Evolutionary conservation across 1,140 invertebrate species (phyloP), one percentile per base, ranked within the genome.

Genomic region (Nomia melanderi): DNA sequence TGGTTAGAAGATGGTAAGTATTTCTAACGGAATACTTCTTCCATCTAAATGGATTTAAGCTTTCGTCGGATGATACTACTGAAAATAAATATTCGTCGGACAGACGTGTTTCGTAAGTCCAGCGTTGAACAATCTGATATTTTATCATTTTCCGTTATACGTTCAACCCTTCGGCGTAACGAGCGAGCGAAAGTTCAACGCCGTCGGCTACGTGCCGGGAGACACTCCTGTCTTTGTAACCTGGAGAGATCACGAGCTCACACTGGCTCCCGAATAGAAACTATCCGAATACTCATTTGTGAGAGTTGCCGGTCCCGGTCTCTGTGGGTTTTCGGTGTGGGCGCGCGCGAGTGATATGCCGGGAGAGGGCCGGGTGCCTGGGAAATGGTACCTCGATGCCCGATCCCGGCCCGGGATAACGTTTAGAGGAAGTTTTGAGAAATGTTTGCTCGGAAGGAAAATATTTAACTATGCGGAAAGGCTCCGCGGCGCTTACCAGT

Each of bases 371-470:
- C 1, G 5, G 56, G 56, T n/a, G 20, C 47, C 57, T 17, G 31
- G 57, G 29, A 59, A 59, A 59, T 59, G 29, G 29, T 59, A 59
- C 17, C 57, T 23, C 57, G 17, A 33, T 36, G 57, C 31, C 31
- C 57, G 57, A 59, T 59, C n/a, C 12, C 31, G 31, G 7, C 31
- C 11, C 31, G 7, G 31, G 20, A 33, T 36, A 33, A 59, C 54
- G 29, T 6, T n/a, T n/a, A 1, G 29, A 11, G 2, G 2, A 59
- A n/a, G 57, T 33, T 36, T 36, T 36, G 57, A 31, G 57, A 36
- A 59, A 59, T n/a, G 57, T 59, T 59, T 59, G 20, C 57, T 0
- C 31, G 57, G 36, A 59, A 59, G 29, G 57, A 36, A 59, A 59
- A 59, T 23, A 59, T 59, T 59, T 59, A 31, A 59, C 57, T 36